phyloP scores from a whole-genome alignment of 35 echinoderm and acorn worm genomes.

The Patiria miniata region DNA sequence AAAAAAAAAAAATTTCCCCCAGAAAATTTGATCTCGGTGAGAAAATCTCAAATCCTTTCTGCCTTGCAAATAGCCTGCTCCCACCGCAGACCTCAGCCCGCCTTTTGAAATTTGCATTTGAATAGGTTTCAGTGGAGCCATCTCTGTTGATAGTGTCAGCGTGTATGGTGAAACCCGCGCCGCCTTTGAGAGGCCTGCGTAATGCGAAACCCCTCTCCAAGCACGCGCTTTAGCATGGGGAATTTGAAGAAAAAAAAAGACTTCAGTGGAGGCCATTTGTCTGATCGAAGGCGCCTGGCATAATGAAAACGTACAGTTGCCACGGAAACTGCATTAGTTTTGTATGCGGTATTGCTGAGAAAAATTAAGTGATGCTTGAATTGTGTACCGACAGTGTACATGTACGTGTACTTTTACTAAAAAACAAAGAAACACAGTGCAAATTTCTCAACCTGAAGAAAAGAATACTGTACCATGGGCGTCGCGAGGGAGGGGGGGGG shows the following conservation, averaged over 20 bases:
- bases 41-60: no score
- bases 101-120: slow-evolving; percentile 1
- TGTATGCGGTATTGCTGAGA: neutral
- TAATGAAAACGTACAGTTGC: slow-evolving; percentile 6
- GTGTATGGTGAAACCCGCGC: neutral
- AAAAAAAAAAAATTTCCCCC: no score
- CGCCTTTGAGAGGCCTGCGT: neutral
- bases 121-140: neutral
- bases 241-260: neutral
- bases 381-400: no score
- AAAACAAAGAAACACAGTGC: no score
- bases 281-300: neutral
- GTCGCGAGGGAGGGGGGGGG: no score
- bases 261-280: neutral
- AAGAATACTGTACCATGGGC: no score
- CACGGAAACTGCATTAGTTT: neutral
- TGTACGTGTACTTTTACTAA: no score
- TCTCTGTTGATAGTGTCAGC: neutral
- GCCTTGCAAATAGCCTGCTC: no score
- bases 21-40: no score
- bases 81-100: no score
- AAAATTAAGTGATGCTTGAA: neutral
- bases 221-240: neutral
- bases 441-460: no score
- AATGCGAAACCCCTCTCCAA: neutral